Evolutionary conservation across 2,888 invertebrate species (phyloP).

Genomic region (Dendrolimus houi): DNA sequence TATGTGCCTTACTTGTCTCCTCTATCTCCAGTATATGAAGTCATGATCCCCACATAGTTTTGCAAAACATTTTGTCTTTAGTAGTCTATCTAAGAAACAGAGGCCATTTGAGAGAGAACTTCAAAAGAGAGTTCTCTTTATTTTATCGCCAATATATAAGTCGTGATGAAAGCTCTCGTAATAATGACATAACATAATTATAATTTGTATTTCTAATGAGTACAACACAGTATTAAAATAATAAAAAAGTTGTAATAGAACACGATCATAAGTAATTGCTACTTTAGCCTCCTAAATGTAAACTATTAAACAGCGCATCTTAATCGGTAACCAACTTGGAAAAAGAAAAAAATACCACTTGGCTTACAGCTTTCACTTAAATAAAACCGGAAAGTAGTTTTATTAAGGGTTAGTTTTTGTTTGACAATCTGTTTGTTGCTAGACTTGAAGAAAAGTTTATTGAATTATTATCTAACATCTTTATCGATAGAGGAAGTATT

Average conservation of each 20-base stretch:
- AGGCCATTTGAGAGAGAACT: no score
- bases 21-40: no score
- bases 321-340: slow-evolving; percentile 10
- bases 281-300: slow-evolving; percentile 5
- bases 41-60: no score
- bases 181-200: no score
- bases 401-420: background rate
- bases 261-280: slow-evolving; percentile 10
- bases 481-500: background rate
- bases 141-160: no score
- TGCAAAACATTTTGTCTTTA: no score
- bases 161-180: no score
- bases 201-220: no score
- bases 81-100: no score
- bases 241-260: slow-evolving; percentile 14
- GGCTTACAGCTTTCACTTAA: slow-evolving; percentile 30
- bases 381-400: slow-evolving; percentile 11
- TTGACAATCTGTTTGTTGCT: slow-evolving; percentile 4
- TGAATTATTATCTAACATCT: slow-evolving; percentile 1
- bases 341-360: slow-evolving; percentile 18
- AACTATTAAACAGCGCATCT: slow-evolving; percentile 5
- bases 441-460: background rate
- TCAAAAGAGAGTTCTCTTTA: no score
- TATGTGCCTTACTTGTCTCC: no score
- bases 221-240: slow-evolving; percentile 3